Percentiles rank a stretch among this genome's conserved stretches.
Conservation (phyloP, 2,888 invertebrate species). For the Tubulanus polymorphus region DNA sequence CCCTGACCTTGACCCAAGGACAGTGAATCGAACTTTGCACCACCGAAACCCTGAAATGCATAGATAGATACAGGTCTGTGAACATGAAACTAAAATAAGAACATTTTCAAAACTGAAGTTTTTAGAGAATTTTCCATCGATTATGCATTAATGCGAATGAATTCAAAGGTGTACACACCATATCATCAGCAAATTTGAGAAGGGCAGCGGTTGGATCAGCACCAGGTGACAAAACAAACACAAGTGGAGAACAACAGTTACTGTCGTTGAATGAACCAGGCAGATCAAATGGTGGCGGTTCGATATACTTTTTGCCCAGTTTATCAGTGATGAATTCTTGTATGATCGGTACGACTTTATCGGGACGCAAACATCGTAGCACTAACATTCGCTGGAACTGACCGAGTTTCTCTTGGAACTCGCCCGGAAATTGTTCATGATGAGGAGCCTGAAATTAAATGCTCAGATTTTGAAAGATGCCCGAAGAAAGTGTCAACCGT, state of each 20-base stretch:
- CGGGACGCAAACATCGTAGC: slow-evolving; percentile 54
- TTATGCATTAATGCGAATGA: background rate
- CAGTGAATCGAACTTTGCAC: slow-evolving; percentile 54
- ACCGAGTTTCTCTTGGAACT: slow-evolving; percentile 48
- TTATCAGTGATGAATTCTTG: slow-evolving; percentile 53
- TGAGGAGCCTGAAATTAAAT: slow-evolving; percentile 49
- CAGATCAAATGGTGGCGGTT: slow-evolving; percentile 56
- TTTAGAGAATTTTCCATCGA: background rate
- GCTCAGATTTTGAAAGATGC: slow-evolving; percentile 1
- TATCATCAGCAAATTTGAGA: slow-evolving; percentile 56
- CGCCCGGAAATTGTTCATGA: slow-evolving; percentile 43
- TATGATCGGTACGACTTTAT: slow-evolving; percentile 54
- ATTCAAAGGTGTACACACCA: slow-evolving; percentile 30
- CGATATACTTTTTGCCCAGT: slow-evolving; percentile 53
- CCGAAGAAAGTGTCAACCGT: background rate
- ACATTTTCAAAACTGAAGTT: background rate
- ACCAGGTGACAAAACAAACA: slow-evolving; percentile 55
- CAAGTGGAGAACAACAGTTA: slow-evolving; percentile 50
- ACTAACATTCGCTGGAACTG: slow-evolving; percentile 53
- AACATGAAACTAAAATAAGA: background rate
- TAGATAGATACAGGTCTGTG: background rate
- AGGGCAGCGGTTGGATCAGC: slow-evolving; percentile 55
- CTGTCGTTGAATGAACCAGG: slow-evolving; percentile 53
- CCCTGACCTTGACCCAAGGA: slow-evolving; percentile 57
- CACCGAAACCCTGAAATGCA: slow-evolving; percentile 51